A percentile compares a stretch with the other conserved stretches of the same genome.
Evolutionary conservation across 2,113 vertebrate genomes (phyloP).

Genomic region (Vulpes ferrilata): DNA sequence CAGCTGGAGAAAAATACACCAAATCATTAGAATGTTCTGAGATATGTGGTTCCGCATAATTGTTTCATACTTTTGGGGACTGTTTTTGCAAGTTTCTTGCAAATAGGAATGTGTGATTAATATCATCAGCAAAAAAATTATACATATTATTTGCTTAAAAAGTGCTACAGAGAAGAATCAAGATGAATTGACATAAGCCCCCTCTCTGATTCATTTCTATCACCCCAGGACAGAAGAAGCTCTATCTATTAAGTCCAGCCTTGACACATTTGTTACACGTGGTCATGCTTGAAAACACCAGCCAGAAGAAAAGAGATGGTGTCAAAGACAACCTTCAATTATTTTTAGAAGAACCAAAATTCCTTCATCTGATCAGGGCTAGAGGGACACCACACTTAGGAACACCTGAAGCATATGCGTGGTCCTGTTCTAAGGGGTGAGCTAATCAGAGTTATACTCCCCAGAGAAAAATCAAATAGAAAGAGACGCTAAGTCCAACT

Average conservation of each 20-base stretch:
- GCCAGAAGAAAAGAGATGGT: not conserved
- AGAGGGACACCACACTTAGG: not conserved
- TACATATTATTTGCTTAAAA: not conserved
- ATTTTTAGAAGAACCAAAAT: not conserved
- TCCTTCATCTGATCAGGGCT: not conserved
- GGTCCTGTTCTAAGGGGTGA: not conserved
- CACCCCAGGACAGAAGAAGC: no score
- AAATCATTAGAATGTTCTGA: not conserved
- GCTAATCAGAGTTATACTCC: not conserved
- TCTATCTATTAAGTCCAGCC: no score
- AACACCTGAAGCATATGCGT: fast-evolving
- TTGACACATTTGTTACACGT: fast-evolving
- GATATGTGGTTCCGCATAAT: fast-evolving
- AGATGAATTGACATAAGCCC: not conserved
- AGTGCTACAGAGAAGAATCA: not conserved
- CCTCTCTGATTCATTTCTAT: not conserved
- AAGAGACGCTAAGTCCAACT: not conserved
- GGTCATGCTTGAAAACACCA: not conserved
- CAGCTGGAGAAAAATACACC: not conserved
- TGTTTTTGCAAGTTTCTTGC: not conserved
- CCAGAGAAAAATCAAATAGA: not conserved
- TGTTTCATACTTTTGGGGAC: not conserved
- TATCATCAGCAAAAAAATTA: not conserved
- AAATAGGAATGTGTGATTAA: not conserved
- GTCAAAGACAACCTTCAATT: not conserved